Conservation (phyloP, 2,888 invertebrate genomes). For the Cosmia trapezina region DNA sequence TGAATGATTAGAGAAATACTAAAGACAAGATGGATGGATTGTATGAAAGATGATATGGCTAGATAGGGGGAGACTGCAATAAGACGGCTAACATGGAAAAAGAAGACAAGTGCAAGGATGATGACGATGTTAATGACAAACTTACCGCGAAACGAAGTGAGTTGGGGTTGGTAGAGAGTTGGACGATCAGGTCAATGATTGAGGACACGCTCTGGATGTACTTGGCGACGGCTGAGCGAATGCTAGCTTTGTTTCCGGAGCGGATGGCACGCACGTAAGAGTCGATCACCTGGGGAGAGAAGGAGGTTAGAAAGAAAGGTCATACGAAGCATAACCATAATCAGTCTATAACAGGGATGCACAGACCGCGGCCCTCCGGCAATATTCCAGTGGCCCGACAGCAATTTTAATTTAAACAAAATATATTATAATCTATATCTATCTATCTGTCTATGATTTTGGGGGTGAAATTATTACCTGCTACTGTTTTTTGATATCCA, state of each 20-base stretch:
- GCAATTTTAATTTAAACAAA: too few relatives aligned
- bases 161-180: constrained; percentile 71
- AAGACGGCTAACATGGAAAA: neutral
- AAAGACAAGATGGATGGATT: neutral
- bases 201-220: constrained; percentile 68
- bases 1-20: neutral
- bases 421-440: too few relatives aligned
- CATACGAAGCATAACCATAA: too few relatives aligned
- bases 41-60: neutral
- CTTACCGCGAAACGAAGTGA: constrained; percentile 74
- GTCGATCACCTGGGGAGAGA: constrained; percentile 72
- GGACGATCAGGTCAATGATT: constrained; percentile 74
- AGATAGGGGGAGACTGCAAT: neutral
- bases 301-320: neutral
- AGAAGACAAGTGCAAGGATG: neutral
- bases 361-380: too few relatives aligned
- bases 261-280: constrained; percentile 64
- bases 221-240: constrained; percentile 64
- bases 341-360: neutral
- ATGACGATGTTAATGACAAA: constrained; percentile 30
- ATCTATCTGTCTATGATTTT: too few relatives aligned
- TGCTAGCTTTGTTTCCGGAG: constrained; percentile 66
- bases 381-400: too few relatives aligned
- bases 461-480: neutral
- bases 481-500: neutral